A percentile compares a stretch with the other conserved stretches of the same genome.
Evolutionary conservation across 2,113 vertebrate genomes (phyloP).

Genomic region (Pluvianellus socialis): DNA sequence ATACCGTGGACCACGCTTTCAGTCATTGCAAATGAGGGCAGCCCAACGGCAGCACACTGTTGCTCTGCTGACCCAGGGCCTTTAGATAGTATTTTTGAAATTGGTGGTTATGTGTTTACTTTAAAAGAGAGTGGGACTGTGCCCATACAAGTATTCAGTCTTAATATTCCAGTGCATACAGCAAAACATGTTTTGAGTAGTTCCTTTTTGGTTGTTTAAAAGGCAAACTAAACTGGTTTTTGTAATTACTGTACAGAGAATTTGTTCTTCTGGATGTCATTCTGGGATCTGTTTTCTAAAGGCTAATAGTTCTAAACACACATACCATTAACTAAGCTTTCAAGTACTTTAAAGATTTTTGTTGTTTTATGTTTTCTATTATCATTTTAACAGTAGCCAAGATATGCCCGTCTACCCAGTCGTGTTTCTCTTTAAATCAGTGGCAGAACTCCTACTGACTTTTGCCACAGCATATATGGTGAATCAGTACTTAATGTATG

Average conservation of each 20-base stretch:
- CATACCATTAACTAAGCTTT: background rate
- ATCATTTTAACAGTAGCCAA: background rate
- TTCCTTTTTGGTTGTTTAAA: background rate
- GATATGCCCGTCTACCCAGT: background rate
- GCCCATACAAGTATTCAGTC: background rate
- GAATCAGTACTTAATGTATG: background rate
- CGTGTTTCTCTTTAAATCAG: background rate
- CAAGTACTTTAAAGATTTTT: background rate
- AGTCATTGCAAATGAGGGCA: background rate
- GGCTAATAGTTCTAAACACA: background rate
- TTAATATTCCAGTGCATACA: background rate
- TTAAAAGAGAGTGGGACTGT: background rate
- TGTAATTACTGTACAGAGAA: background rate
- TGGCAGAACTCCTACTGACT: background rate
- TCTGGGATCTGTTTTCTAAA: background rate
- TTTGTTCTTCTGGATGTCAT: background rate
- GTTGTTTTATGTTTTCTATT: background rate
- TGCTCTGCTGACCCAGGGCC: background rate
- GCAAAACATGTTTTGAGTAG: background rate
- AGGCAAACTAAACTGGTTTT: background rate
- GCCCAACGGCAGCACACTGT: background rate
- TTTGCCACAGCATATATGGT: background rate
- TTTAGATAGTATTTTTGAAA: background rate
- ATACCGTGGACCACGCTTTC: rapidly evolving
- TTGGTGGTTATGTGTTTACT: rapidly evolving